A percentile compares a stretch with the other conserved stretches of the same genome.
phyloP scores from a whole-genome alignment of 2,888 invertebrate species.

The Chironomus riparius region DNA sequence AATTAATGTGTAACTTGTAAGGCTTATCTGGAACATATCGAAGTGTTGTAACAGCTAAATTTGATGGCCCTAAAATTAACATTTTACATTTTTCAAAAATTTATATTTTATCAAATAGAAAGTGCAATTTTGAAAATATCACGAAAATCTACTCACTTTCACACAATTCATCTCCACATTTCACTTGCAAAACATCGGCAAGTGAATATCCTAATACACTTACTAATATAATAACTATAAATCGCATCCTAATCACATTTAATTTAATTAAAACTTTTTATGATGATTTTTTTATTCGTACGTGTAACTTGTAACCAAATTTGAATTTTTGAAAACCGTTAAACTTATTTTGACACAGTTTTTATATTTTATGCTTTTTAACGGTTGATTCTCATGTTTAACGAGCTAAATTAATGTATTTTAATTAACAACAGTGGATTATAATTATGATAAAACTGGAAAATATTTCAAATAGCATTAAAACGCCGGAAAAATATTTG shows the following conservation, averaged over 20 bases:
- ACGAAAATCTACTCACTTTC: conserved; percentile 12
- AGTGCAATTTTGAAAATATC: not conserved
- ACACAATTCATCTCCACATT: conserved; percentile 23
- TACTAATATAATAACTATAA: conserved; percentile 18
- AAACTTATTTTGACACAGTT: too few species aligned
- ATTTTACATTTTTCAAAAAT: not conserved
- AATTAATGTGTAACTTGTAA: conserved; percentile 14
- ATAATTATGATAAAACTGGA: too few species aligned
- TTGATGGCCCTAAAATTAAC: conserved; percentile 17
- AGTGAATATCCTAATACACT: not conserved
- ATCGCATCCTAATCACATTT: conserved; percentile 26
- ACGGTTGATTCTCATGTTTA: too few species aligned
- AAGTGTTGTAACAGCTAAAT: conserved; percentile 15
- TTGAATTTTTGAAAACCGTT: too few species aligned
- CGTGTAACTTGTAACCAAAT: not conserved
- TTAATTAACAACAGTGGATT: too few species aligned
- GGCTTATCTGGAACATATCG: conserved; percentile 21
- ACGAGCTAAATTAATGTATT: too few species aligned
- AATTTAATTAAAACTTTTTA: not conserved
- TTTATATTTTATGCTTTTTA: too few species aligned
- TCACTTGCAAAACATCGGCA: not conserved
- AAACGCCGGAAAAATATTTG: too few species aligned
- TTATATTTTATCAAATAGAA: not conserved
- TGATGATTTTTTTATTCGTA: not conserved
- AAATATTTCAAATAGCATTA: too few species aligned